Evolutionary conservation across 2,113 vertebrate genomes (phyloP), one percentile per base, ranked within the genome.

Genomic region (Pseudorhombus dupliciocellatus): DNA sequence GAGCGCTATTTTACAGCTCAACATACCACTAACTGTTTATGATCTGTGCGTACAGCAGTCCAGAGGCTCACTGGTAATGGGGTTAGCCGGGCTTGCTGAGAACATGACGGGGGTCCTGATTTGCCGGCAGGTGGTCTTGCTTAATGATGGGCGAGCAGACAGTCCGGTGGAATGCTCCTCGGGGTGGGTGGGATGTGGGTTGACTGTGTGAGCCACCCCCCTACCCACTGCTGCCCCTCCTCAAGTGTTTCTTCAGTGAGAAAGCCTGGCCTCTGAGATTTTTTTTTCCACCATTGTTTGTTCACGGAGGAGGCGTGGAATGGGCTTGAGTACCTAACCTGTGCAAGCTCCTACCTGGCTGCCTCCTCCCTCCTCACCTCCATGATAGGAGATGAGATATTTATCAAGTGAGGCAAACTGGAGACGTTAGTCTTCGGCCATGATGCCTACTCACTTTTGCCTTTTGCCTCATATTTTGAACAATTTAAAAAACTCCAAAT

Each of bases 71-170:
- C 69, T 68, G 56, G 57, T 79, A 82, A 82, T 83, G 73, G 77
- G 76, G 72, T 83, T 83, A 81, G 77, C 75, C 77, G 64, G 80
- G 68, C 77, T 77, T 79, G 79, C 81, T 67, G 77, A 73, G 85
- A 90, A 71, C 79, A 80, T 81, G 87, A 88, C 85, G 86, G 85
- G 87, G 82, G 82, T 88, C 88, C 85, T 78, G 84, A 83, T 91
- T 50, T 86, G 72, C 63, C 85, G 52, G 90, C 86, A 90, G 88
- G 90, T 91, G 92, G 90, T 90, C 88, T 72, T 37, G 79, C 66
- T 70, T 93, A 91, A 92, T 91, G 86, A 92, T 72, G 85, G 86
- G 73, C 69, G 66, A 82, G 85, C 59, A 87, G 80, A 77, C 75
- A 87, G 77, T 84, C 66, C 79, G 71, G 72, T 81, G 81, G 82